Conservation (phyloP, 1,140 invertebrate genomes). For the Lerema accius region DNA sequence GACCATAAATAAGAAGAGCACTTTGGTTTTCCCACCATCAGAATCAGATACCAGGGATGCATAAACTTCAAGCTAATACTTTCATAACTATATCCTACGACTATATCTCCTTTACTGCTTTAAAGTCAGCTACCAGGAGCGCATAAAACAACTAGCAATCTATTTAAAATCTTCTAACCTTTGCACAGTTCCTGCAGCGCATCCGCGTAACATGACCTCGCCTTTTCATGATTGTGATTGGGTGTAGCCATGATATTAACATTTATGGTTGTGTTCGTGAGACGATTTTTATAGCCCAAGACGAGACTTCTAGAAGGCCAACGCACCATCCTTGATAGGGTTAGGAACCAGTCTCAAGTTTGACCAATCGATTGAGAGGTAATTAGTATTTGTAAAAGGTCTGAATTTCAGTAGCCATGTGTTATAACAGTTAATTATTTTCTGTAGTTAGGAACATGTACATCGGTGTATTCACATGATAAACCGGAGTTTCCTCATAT, state of each 20-base stretch:
- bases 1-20: too few species aligned
- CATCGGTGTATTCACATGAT: too few species aligned
- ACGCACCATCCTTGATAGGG: not conserved
- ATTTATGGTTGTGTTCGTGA: not conserved
- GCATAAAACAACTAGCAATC: not conserved
- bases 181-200: not conserved
- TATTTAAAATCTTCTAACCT: not conserved
- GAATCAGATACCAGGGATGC: too few species aligned
- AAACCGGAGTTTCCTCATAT: too few species aligned
- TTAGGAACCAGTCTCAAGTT: too few species aligned
- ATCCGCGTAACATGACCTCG: not conserved
- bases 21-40: too few species aligned
- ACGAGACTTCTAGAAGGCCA: not conserved
- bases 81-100: not conserved
- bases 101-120: not conserved
- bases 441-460: too few species aligned
- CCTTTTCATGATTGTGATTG: not conserved
- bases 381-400: too few species aligned
- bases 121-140: not conserved
- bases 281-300: not conserved
- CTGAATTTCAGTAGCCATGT: too few species aligned
- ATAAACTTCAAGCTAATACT: not conserved
- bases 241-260: not conserved
- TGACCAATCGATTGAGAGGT: too few species aligned
- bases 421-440: too few species aligned